A percentile compares a stretch with the other conserved stretches of the same genome.
These are phyloP conservation scores for Octonoba sinensis DNA, from an alignment of 2,888 invertebrate genomes.

Conservation along the genomic window DNA sequence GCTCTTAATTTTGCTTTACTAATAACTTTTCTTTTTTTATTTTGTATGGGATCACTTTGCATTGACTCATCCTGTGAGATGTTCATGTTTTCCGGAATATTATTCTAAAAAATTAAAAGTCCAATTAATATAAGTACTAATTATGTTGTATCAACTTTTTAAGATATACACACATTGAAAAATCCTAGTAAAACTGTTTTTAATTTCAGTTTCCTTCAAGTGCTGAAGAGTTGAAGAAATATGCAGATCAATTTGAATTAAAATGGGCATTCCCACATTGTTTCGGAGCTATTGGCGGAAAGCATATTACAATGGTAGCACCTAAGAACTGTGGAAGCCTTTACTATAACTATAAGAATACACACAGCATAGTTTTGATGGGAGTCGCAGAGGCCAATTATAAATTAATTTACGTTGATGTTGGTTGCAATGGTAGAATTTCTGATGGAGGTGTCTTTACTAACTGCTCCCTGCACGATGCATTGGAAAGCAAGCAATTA, in stretches of 20 bases:
- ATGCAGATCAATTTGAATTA: not conserved
- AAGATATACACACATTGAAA: no score
- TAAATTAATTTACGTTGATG: not conserved
- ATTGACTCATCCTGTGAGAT: no score
- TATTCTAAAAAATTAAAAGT: no score
- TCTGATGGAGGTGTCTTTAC: conserved; percentile 15
- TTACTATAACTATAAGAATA: conserved; percentile 10
- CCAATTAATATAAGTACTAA: no score
- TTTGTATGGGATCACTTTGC: no score
- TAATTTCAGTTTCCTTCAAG: conserved; percentile 7
- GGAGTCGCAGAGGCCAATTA: conserved; percentile 7
- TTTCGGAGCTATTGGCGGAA: conserved; percentile 10
- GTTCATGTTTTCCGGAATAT: no score
- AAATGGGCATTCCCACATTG: conserved; percentile 17
- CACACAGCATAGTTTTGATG: conserved; percentile 11
- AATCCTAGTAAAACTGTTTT: no score
- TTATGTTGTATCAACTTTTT: no score
- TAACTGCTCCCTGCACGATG: not conserved
- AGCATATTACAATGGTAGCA: conserved; percentile 13
- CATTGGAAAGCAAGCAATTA: not conserved
- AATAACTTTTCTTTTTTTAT: no score
- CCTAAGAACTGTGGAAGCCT: conserved; percentile 6
- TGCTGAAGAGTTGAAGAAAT: not conserved
- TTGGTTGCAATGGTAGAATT: conserved; percentile 4
- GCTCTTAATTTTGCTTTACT: no score